phyloP scores from a whole-genome alignment of 2,888 invertebrate genomes.

The Conus canariensis region DNA sequence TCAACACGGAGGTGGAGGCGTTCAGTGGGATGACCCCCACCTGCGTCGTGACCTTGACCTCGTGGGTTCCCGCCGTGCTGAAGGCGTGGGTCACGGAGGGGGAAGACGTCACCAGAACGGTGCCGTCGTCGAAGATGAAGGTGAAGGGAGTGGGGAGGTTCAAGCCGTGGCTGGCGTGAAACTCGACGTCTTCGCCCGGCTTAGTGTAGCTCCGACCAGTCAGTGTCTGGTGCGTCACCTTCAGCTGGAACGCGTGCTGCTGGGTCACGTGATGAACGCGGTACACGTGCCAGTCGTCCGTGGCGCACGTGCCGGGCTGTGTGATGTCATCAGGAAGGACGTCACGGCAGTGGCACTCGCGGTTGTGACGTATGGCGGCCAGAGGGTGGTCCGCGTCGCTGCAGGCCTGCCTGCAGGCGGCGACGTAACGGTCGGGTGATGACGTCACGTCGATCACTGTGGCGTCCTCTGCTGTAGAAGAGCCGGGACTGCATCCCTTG shows the following conservation, averaged over 20 bases:
- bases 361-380: constrained; percentile 48
- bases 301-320: constrained; percentile 35
- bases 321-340: constrained; percentile 8
- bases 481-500: constrained; percentile 25
- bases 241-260: constrained; percentile 52
- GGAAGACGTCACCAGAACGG: constrained; percentile 46
- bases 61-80: constrained; percentile 62
- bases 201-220: constrained; percentile 65
- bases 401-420: constrained; percentile 55
- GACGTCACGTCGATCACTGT: constrained; percentile 34
- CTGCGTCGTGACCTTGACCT: constrained; percentile 58
- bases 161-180: constrained; percentile 56
- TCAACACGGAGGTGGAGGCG: constrained; percentile 55
- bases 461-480: background rate
- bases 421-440: constrained; percentile 16
- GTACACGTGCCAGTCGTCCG: constrained; percentile 58
- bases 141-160: constrained; percentile 57
- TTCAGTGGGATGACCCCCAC: constrained; percentile 56
- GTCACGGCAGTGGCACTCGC: constrained; percentile 54
- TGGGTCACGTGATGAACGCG: constrained; percentile 51
- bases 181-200: constrained; percentile 69
- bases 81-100: constrained; percentile 66
- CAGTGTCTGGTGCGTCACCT: constrained; percentile 50
- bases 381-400: constrained; percentile 42
- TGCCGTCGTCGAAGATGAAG: constrained; percentile 71